These are phyloP conservation scores for Cydia splendana DNA, from an alignment of 1,140 invertebrate species.

Conservation along the genomic window DNA sequence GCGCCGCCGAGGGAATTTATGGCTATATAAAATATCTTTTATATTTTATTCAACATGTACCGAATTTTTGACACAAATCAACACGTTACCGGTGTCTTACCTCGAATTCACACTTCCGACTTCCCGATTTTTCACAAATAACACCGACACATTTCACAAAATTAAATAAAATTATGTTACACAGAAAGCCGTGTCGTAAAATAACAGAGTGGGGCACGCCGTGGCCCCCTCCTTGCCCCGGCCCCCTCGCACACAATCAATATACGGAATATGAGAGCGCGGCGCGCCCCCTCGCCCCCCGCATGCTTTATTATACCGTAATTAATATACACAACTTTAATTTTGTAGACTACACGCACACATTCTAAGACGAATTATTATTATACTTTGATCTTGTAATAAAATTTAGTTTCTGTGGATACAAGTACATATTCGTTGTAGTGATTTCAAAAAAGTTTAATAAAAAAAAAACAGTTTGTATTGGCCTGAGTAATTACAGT, in stretches of 20 bases:
- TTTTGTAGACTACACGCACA: constrained; percentile 56
- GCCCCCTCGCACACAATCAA: constrained; percentile 79
- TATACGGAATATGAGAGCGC: constrained; percentile 80
- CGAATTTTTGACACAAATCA: constrained; percentile 64
- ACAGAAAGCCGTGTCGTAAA: constrained; percentile 80
- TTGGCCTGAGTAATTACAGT: not conserved
- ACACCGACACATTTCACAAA: constrained; percentile 80
- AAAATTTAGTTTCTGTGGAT: not conserved
- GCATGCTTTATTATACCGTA: constrained; percentile 79
- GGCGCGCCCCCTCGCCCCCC: constrained; percentile 76
- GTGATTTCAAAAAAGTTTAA: constrained; percentile 7
- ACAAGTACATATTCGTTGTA: not conserved
- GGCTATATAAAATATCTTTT: constrained; percentile 75
- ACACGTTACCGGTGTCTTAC: constrained; percentile 65
- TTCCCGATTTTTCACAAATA: constrained; percentile 77
- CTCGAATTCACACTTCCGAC: constrained; percentile 72
- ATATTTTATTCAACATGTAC: constrained; percentile 70
- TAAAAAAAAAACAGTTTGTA: not conserved
- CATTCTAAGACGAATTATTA: constrained; percentile 43
- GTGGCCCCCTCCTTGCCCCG: constrained; percentile 76
- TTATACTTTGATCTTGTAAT: constrained; percentile 29
- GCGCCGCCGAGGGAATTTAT: constrained; percentile 77
- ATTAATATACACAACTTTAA: constrained; percentile 79
- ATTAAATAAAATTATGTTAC: constrained; percentile 80
- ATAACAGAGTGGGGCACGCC: constrained; percentile 79